Evolutionary conservation across 2,888 invertebrate genomes (phyloP).

Genomic region (Drosophila meridiana): DNA sequence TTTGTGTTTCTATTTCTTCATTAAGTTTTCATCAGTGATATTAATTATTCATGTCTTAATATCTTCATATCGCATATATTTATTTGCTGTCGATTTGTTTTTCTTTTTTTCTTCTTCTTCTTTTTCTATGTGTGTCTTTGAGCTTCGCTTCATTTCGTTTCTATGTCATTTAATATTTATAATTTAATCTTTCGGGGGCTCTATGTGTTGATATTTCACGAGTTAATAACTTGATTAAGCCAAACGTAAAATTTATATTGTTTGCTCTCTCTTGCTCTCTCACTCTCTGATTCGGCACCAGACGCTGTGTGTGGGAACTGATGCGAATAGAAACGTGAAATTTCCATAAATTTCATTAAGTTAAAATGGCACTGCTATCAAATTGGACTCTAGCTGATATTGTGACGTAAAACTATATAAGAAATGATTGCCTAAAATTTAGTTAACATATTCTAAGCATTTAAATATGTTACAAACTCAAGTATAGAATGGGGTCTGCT

Average conservation of each 20-base stretch:
- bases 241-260: conserved; percentile 49
- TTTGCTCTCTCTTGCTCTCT: conserved; percentile 11
- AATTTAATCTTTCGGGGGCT: conserved; percentile 68
- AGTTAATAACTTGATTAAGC: conserved; percentile 80
- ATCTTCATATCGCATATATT: conserved; percentile 75
- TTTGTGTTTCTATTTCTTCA: conserved; percentile 76
- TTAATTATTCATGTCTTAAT: conserved; percentile 82
- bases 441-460: background rate
- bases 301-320: conserved; percentile 73
- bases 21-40: conserved; percentile 81
- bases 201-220: conserved; percentile 79
- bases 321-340: conserved; percentile 39
- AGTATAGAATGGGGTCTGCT: background rate
- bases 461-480: background rate
- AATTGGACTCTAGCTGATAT: conserved; percentile 10
- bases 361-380: conserved; percentile 44
- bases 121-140: conserved; percentile 6
- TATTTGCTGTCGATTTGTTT: conserved; percentile 56
- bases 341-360: conserved; percentile 70
- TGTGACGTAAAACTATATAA: conserved; percentile 12
- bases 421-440: conserved; percentile 3
- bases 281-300: background rate
- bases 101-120: conserved; percentile 10
- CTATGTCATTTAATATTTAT: conserved; percentile 77
- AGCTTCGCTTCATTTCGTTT: conserved; percentile 49